Conservation (phyloP, 2,113 vertebrate species). For the Microcebus griseorufus region DNA sequence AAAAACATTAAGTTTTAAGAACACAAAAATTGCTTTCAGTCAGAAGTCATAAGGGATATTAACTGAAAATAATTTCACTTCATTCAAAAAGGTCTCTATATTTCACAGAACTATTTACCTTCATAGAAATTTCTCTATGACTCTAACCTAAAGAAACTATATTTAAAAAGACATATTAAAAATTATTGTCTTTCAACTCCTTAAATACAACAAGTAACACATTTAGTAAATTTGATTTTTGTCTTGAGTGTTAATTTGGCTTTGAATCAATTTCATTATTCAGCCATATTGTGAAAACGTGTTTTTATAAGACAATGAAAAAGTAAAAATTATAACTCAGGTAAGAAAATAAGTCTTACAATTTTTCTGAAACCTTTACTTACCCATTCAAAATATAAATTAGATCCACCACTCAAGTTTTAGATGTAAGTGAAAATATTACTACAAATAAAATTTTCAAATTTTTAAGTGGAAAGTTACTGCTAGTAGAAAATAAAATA, state of each 20-base stretch:
- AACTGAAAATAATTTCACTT: not conserved
- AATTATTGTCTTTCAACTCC: not conserved
- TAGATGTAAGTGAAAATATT: not conserved
- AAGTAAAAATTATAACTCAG: not conserved
- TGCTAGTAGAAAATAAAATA: not conserved
- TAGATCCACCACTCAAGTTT: not conserved
- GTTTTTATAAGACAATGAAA: constrained; percentile 5
- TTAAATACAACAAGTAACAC: not conserved
- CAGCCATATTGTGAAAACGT: not conserved
- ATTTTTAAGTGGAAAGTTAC: not conserved
- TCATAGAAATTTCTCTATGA: not conserved
- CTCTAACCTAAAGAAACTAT: not conserved
- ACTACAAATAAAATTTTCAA: not conserved
- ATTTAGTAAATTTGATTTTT: constrained; percentile 17
- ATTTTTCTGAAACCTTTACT: not conserved
- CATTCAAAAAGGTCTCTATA: not conserved
- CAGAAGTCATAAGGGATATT: not conserved
- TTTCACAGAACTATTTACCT: not conserved
- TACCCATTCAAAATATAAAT: not conserved
- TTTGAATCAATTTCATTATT: constrained; percentile 6
- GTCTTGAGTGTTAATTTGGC: not conserved
- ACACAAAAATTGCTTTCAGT: not conserved
- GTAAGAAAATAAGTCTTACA: not conserved
- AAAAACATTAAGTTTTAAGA: not conserved
- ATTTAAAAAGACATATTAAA: not conserved